phyloP scores from a whole-genome alignment of 2,113 vertebrate genomes.

The Rhabdornis inornatus region DNA sequence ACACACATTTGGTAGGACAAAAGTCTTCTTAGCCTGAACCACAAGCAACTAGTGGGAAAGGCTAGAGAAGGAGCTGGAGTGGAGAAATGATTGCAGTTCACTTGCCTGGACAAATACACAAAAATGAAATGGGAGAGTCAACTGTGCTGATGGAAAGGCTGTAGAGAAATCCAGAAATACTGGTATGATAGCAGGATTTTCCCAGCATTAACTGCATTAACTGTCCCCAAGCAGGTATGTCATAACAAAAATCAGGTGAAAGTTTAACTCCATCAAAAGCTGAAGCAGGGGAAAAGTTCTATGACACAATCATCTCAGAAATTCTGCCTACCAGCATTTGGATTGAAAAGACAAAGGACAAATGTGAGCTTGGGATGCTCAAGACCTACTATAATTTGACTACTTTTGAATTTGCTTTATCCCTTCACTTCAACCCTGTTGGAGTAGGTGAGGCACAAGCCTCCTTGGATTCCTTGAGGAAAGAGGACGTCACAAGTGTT shows the following conservation, averaged over 20 bases:
- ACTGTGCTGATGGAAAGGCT: background rate
- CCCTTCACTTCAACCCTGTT: background rate
- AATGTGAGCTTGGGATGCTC: background rate
- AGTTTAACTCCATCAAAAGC: background rate
- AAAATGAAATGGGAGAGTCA: background rate
- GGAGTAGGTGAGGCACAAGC: background rate
- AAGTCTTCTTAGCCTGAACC: background rate
- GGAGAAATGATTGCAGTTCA: background rate
- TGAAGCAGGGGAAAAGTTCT: background rate
- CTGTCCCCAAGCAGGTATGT: background rate
- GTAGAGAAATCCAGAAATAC: slow-evolving; percentile 20
- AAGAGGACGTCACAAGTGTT: background rate
- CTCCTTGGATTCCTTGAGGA: background rate
- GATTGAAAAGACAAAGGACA: background rate
- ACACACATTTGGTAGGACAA: background rate
- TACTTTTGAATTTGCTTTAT: background rate
- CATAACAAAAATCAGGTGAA: background rate
- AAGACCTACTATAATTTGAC: background rate
- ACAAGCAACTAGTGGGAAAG: background rate
- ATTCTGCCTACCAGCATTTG: background rate
- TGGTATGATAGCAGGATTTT: background rate
- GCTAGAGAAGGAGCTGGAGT: background rate
- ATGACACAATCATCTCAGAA: background rate
- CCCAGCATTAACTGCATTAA: background rate
- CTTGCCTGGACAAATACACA: background rate